Evolutionary conservation across 2,113 vertebrate genomes (phyloP), one percentile per base, ranked within the genome.

Genomic region (Acinonyx jubatus): DNA sequence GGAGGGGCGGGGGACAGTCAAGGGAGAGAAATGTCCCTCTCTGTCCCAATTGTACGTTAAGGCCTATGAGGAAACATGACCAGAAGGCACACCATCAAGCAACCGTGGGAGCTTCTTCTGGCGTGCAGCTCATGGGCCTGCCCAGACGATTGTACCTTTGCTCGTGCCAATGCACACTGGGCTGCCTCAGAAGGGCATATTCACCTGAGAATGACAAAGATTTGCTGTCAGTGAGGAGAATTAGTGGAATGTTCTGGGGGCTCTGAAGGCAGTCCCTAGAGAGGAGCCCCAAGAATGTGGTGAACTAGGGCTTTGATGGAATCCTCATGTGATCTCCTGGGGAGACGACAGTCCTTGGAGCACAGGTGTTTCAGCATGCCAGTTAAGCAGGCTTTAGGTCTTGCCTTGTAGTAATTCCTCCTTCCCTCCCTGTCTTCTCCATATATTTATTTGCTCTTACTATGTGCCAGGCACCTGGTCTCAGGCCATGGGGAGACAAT

Each of bases 261-360:
- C 81, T 88, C 93, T 45, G 76, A 90, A 94, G 76, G 89, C 50
- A 48, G 23, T 52, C 84, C 78, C 36, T 61, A 71, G 45, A 95
- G 84, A 96, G 65, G 69, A 68, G 81, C 93, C 38, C 63, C n/a
- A 55, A 89, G 84, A 89, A 85, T 89, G 81, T 71, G 55, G 61
- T 48, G 33, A 73, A 38, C 29, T 15, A 63, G 61, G 73, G 79
- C 68, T 74, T 79, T 45, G n/a, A 27, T 57, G 74, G 96, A 97
- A 91, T 57, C 83, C 41, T 76, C 52, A 5, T 65, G 76, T 81
- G 92, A 80, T 96, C 57, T 94, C 38, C 45, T 10, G 5, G 1
- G 50, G n/a, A 71, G 73, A 19, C 45, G 36, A 31, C 21, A 76
- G 31, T 29, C 27, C 48, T 78, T 33, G 31, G 90, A 81, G 33